These are phyloP conservation scores for Leptobrachium leishanense DNA, from an alignment of 2,113 vertebrate genomes.

Conservation along the genomic window DNA sequence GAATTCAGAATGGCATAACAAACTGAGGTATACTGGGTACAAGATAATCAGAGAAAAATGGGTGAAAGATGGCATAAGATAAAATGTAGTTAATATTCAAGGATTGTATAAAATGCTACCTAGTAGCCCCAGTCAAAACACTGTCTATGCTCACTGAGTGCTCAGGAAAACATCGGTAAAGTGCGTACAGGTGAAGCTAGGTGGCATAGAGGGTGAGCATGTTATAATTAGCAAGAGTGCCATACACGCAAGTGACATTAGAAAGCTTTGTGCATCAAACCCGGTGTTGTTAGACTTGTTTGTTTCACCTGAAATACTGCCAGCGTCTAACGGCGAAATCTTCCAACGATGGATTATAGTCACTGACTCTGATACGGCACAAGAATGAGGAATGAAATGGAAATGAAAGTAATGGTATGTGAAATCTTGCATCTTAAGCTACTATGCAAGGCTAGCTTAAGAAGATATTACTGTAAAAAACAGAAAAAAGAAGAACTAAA, in stretches of 20 bases:
- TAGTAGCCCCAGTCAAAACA: too few relatives aligned
- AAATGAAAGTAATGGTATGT: slow-evolving; percentile 58
- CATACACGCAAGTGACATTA: slow-evolving; percentile 52
- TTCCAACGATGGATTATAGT: slow-evolving; percentile 69
- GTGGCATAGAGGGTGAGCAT: too few relatives aligned
- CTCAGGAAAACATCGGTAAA: too few relatives aligned
- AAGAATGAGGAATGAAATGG: slow-evolving; percentile 75
- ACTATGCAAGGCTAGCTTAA: not conserved
- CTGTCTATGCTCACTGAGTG: too few relatives aligned
- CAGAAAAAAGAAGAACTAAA: too few relatives aligned
- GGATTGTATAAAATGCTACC: too few relatives aligned
- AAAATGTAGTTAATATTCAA: too few relatives aligned
- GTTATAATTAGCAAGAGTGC: not conserved
- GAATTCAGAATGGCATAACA: too few relatives aligned
- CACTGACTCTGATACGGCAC: slow-evolving; percentile 78
- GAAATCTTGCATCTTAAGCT: slow-evolving; percentile 33
- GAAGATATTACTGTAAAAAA: not conserved
- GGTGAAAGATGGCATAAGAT: too few relatives aligned
- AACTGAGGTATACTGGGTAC: too few relatives aligned
- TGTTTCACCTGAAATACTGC: slow-evolving; percentile 82
- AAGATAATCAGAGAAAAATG: too few relatives aligned
- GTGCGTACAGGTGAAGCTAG: too few relatives aligned
- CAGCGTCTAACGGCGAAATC: slow-evolving; percentile 69
- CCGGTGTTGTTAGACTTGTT: slow-evolving; percentile 57
- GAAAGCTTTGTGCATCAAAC: slow-evolving; percentile 61